Conservation (phyloP, 1,140 invertebrate species). For the Drosophila aff. region DNA sequence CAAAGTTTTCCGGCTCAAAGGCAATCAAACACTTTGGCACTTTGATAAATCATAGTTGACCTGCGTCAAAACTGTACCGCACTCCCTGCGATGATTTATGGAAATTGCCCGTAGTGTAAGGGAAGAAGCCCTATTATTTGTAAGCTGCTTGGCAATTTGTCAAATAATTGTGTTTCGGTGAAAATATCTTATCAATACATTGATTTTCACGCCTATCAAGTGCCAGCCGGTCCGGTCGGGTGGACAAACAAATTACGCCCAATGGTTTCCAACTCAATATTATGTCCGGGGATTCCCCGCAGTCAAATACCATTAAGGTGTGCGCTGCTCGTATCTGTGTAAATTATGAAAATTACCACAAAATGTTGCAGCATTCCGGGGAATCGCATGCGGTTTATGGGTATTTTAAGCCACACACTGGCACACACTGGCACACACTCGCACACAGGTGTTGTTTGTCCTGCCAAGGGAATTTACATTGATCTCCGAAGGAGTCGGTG, state of each 20-base stretch:
- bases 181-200: constrained; percentile 47
- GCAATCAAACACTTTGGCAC: constrained; percentile 54
- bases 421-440: constrained; percentile 38
- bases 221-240: constrained; percentile 8
- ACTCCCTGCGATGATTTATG: constrained; percentile 43
- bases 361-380: constrained; percentile 47
- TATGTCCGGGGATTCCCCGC: constrained; percentile 50
- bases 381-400: constrained; percentile 56
- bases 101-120: background rate
- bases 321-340: constrained; percentile 34
- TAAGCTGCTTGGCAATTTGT: constrained; percentile 60
- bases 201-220: constrained; percentile 54
- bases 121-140: constrained; percentile 2
- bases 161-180: constrained; percentile 61
- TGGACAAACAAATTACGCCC: constrained; percentile 59
- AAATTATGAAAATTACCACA: constrained; percentile 80
- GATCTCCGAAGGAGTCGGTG: constrained; percentile 54
- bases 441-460: constrained; percentile 56
- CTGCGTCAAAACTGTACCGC: constrained; percentile 23
- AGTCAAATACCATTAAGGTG: constrained; percentile 73
- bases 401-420: constrained; percentile 62
- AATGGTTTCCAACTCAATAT: constrained; percentile 67
- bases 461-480: constrained; percentile 58
- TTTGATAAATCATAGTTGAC: constrained; percentile 57
- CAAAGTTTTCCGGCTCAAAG: constrained; percentile 32